Evolutionary conservation across 2,797 vertebrate genomes (phyloP).

Genomic region (Eidolon dupreanum): DNA sequence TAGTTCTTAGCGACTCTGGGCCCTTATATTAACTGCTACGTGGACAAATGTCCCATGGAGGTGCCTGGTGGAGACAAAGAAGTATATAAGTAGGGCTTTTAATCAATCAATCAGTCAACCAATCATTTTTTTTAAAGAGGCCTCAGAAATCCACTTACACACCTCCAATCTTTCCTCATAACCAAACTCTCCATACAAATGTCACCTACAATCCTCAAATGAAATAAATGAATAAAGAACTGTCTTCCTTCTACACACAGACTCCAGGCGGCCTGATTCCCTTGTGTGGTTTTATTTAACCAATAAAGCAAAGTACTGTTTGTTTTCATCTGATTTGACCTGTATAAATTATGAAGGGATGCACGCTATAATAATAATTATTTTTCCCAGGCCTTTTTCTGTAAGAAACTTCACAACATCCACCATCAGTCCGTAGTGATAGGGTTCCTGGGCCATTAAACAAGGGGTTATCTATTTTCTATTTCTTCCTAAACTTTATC

Average conservation of each 20-base stretch:
- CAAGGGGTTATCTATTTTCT: background rate
- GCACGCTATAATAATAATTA: too few species aligned
- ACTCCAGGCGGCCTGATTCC: background rate
- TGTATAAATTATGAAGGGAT: too few species aligned
- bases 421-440: background rate
- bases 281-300: background rate
- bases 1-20: background rate
- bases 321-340: background rate
- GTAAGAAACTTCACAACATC: background rate
- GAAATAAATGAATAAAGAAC: background rate
- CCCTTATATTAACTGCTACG: background rate
- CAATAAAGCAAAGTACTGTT: background rate
- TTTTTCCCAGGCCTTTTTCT: background rate
- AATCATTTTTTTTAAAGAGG: background rate
- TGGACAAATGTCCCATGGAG: background rate
- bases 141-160: background rate
- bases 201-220: rapidly evolving
- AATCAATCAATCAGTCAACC: background rate
- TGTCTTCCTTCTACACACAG: background rate
- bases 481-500: background rate
- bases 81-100: background rate
- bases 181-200: background rate
- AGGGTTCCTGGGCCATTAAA: background rate
- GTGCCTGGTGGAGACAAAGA: background rate
- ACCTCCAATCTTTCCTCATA: background rate